These are phyloP conservation scores for Ptiloglossa arizonensis DNA, from an alignment of 1,140 invertebrate genomes.

Conservation along the genomic window DNA sequence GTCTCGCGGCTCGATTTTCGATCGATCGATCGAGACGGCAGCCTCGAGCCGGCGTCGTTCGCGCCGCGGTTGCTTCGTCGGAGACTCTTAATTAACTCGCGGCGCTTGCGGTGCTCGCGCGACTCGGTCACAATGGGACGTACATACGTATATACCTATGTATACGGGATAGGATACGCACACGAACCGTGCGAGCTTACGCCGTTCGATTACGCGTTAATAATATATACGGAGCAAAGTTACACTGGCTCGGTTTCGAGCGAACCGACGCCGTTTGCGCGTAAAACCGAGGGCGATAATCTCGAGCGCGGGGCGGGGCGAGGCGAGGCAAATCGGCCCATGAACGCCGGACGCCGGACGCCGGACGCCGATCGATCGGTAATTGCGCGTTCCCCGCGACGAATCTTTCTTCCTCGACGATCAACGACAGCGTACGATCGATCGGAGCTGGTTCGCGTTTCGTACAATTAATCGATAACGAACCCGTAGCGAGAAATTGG, in stretches of 20 bases:
- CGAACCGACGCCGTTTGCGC: slow-evolving; percentile 64
- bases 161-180: neutral
- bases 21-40: slow-evolving; percentile 80
- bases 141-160: slow-evolving; percentile 1
- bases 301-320: slow-evolving; percentile 33
- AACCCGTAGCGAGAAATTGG: neutral
- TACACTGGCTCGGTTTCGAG: slow-evolving; percentile 62
- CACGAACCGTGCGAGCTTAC: slow-evolving; percentile 64
- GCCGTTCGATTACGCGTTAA: slow-evolving; percentile 79
- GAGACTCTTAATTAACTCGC: slow-evolving; percentile 81
- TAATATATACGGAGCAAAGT: slow-evolving; percentile 73
- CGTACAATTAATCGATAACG: slow-evolving; percentile 55
- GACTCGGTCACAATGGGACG: slow-evolving; percentile 77
- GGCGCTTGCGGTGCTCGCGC: slow-evolving; percentile 78
- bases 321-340: neutral
- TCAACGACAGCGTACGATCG: slow-evolving; percentile 49
- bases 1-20: no score
- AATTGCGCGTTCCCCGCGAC: slow-evolving; percentile 58
- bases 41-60: slow-evolving; percentile 75
- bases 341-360: no score
- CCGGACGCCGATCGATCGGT: slow-evolving; percentile 48
- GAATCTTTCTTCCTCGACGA: slow-evolving; percentile 60
- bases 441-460: slow-evolving; percentile 43
- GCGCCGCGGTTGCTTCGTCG: slow-evolving; percentile 79
- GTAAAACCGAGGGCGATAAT: slow-evolving; percentile 57